Base-by-base conservation (phyloP, 2,797 vertebrate genomes). In the Phalloptychus januarius region DNA sequence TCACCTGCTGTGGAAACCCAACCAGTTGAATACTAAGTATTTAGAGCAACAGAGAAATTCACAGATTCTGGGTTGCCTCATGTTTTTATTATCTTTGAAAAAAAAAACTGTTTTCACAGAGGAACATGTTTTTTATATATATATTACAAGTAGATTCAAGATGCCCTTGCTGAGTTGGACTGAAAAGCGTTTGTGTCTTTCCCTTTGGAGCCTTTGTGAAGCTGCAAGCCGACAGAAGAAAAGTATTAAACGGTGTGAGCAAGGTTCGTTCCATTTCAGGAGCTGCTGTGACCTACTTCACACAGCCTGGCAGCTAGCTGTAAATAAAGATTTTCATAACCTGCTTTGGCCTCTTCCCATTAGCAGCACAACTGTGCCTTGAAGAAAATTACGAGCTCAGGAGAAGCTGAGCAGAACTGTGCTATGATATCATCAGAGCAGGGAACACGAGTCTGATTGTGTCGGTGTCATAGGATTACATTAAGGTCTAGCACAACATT, bases 301-400 rank as follows among this genome's bases (percentile, higher is more conserved):
- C 90, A 92, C 90, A 92, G 89, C 85, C 92, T 86, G 86, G 87
- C 92, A 90, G 90, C 89, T 79, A 86, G 88, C 91, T 93, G 91
- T 93, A 95, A 94, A 94, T 94, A 94, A 94, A 89, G 88, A 93
- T 93, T 90, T 89, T 94, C 89, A 90, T 94, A 92, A 94, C 92
- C 90, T 78, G 88, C 82, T 93, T 92, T 92, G 91, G 92, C 93
- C 91, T 94, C 92, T 92, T 93, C 89, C 91, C 91, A 93, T 95
- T 93, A 92, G 89, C 91, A 83, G 89, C 90, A 89, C 87, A 74
- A 90, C 88, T 79, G 89, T 71, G 83, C 87, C 89, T 91, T 93
- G 88, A 93, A 93, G 91, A 91, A 90, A 91, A 91, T 91, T 90
- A 89, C 87, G 84, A 88, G 88, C 78, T 83, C 40, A 74, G 72